A percentile compares a stretch with the other conserved stretches of the same genome.
phyloP scores from a whole-genome alignment of 2,888 invertebrate genomes.

The Dryocosmus kuriphilus region DNA sequence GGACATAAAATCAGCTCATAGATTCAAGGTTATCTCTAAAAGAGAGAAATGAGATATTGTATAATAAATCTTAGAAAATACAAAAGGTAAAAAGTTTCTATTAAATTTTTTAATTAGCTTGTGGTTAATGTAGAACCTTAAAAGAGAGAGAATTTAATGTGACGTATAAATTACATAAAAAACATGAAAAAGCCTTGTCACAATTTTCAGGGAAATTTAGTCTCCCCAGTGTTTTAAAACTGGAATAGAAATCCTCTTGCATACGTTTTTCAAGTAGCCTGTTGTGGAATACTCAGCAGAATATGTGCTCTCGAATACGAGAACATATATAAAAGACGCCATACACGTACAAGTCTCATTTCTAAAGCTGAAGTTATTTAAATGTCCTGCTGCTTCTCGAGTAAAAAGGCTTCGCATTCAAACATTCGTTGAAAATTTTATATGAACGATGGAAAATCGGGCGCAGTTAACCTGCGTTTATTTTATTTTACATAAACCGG shows the following conservation, averaged over 20 bases:
- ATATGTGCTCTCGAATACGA: neutral
- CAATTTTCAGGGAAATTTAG: constrained; percentile 13
- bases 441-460: constrained; percentile 14
- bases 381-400: neutral
- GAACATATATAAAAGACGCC: neutral
- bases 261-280: neutral
- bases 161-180: neutral
- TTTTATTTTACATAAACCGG: constrained; percentile 24
- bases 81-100: neutral
- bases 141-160: neutral
- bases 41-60: neutral
- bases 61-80: neutral
- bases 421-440: constrained; percentile 11
- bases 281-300: neutral
- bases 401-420: neutral
- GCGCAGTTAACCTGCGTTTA: neutral
- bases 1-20: neutral
- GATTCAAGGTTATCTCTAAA: neutral
- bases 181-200: neutral
- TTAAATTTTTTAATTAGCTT: neutral
- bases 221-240: constrained; percentile 16
- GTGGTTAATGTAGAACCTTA: neutral
- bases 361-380: constrained; percentile 1
- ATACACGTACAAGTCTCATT: neutral
- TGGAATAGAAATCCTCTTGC: constrained; percentile 5